These are phyloP conservation scores for Reinhardtius hippoglossoides DNA, from an alignment of 2,113 vertebrate species.

Conservation along the genomic window DNA sequence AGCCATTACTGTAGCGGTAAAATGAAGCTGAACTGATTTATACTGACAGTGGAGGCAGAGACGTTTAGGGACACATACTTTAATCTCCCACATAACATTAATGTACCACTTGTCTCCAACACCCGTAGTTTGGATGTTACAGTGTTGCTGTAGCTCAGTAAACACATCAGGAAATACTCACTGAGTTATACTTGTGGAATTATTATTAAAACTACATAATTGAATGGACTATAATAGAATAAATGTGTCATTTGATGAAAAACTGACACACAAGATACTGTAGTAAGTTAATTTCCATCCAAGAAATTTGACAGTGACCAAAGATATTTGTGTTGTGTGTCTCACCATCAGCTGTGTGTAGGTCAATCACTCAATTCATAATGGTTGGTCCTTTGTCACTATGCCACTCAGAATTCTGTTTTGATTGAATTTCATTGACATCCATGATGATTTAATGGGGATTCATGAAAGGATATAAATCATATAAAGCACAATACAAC, in stretches of 20 bases:
- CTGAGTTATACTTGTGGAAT: neutral
- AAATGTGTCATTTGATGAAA: too few species aligned
- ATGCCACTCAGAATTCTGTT: neutral
- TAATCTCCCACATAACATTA: neutral
- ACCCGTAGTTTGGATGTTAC: neutral
- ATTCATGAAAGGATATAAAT: too few species aligned
- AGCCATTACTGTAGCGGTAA: neutral
- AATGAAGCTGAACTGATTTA: constrained; percentile 1
- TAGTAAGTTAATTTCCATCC: too few species aligned
- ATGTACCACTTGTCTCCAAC: neutral
- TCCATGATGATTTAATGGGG: too few species aligned
- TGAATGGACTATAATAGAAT: too few species aligned
- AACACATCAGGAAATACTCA: neutral
- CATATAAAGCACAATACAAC: too few species aligned
- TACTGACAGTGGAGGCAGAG: neutral
- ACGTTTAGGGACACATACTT: neutral
- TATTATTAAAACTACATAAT: too few species aligned
- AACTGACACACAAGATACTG: neutral
- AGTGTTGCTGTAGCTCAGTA: neutral
- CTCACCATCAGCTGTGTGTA: neutral
- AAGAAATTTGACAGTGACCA: neutral
- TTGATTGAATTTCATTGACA: neutral
- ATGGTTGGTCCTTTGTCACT: constrained; percentile 1
- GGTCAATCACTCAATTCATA: neutral
- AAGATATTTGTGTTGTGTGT: neutral